These are phyloP conservation scores for Hippopotamyrus pictus DNA, from an alignment of 2,797 vertebrate genomes.

Conservation along the genomic window DNA sequence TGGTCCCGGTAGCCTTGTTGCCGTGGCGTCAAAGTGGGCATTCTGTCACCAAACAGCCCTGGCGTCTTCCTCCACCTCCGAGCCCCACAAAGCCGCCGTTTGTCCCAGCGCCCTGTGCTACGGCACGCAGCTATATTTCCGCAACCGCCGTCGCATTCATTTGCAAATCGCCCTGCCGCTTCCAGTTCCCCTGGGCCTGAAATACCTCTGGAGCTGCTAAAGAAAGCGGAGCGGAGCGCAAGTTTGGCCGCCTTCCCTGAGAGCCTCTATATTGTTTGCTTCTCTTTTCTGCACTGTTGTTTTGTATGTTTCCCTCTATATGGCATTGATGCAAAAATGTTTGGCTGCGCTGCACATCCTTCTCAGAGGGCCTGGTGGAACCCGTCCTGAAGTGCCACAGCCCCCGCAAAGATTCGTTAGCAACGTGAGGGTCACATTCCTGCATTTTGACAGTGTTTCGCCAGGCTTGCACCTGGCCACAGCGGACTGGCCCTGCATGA, in stretches of 20 bases:
- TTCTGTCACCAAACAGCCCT: constrained; percentile 88
- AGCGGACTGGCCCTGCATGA: not conserved
- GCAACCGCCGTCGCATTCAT: constrained; percentile 89
- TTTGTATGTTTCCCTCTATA: constrained; percentile 29
- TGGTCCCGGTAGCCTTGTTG: constrained; percentile 71
- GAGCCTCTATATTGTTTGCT: constrained; percentile 63
- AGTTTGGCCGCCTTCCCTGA: constrained; percentile 73
- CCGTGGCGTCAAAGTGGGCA: constrained; percentile 89
- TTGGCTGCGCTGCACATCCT: constrained; percentile 19
- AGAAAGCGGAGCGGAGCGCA: constrained; percentile 79
- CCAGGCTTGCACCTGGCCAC: not conserved
- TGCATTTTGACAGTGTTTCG: not conserved
- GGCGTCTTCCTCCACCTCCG: constrained; percentile 69
- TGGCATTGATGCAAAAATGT: constrained; percentile 26
- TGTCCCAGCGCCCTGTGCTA: constrained; percentile 78
- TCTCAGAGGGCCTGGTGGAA: constrained; percentile 14
- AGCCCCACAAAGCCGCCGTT: constrained; percentile 71
- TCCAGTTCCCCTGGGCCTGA: constrained; percentile 48
- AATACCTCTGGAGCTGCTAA: constrained; percentile 86
- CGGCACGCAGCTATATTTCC: constrained; percentile 88
- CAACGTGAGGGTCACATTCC: not conserved
- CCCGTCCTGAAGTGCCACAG: not conserved
- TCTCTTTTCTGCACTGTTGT: constrained; percentile 25
- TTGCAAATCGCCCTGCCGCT: constrained; percentile 84
- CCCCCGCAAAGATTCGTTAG: not conserved